Percentiles rank a stretch among this genome's conserved stretches.
Evolutionary conservation across 2,888 invertebrate genomes (phyloP).

Genomic region (Chironomus tentans): DNA sequence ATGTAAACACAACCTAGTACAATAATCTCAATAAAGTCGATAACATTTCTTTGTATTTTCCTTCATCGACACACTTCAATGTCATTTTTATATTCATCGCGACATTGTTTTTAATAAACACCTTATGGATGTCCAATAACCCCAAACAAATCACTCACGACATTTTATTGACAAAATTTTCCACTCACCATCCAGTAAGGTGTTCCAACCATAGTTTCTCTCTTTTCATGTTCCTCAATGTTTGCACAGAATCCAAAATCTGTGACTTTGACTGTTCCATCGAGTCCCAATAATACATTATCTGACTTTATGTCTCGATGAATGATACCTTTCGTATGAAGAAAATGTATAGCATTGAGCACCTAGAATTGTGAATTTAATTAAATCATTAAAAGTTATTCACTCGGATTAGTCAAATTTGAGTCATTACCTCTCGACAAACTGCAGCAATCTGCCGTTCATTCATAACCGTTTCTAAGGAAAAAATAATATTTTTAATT

Average conservation of each 20-base stretch:
- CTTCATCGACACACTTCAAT: no score
- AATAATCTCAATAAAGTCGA: no score
- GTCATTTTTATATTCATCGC: no score
- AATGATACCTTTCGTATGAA: constrained; percentile 82
- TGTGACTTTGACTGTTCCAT: constrained; percentile 83
- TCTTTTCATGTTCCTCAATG: constrained; percentile 84
- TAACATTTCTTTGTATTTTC: no score
- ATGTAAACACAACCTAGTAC: no score
- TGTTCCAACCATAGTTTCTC: constrained; percentile 97
- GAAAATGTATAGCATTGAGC: constrained; percentile 77
- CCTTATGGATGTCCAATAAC: not conserved
- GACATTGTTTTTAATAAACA: no score
- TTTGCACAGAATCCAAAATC: constrained; percentile 99
- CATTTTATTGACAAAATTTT: no score
- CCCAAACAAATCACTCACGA: not conserved
- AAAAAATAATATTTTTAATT: no score
- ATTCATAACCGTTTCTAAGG: constrained; percentile 82
- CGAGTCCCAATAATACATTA: constrained; percentile 88
- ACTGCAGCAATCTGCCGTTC: constrained; percentile 95
- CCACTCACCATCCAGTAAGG: constrained; percentile 80
- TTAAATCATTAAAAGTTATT: not conserved
- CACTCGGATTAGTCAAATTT: not conserved
- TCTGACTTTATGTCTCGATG: constrained; percentile 97
- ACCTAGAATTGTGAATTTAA: constrained; percentile 39
- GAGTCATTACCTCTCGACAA: constrained; percentile 54